Evolutionary conservation across 2,888 invertebrate species (phyloP), one percentile per base, ranked within the genome.

Genomic region (Agrenia bidenticulata): DNA sequence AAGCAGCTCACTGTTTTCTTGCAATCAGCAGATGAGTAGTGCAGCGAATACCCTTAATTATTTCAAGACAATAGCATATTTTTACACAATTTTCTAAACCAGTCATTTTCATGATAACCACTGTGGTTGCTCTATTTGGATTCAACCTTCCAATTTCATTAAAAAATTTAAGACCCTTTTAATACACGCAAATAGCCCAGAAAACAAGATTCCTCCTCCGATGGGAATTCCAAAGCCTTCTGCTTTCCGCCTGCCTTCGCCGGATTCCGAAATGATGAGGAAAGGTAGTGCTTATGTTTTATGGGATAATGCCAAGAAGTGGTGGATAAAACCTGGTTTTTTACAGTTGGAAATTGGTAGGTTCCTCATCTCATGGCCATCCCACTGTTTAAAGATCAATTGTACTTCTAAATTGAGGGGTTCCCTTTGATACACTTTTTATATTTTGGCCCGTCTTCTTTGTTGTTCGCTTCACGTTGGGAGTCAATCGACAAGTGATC

Each of bases 371-470:
- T n/a, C 17, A 19, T 23, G 56, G 19, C 39, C 56, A 39, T 57
- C 56, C 56, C n/a, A 9, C 56, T 32, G 23, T 57, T 57, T 57
- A 57, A 57, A 57, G 56, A 57, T 57, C 56, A 57, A 57, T 57
- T 57, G 56, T 57, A 15, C 5, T 15, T 17, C 37, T 57, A 57
- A 57, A 57, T 57, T 57, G 41, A 57, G 32, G 56, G 41, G 56
- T 41, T 57, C 24, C 37, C 27, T 37, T 57, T 57, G 56, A 57
- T 57, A 57, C 56, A 41, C 41, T 57, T 54, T 54, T 57, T 5
- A 21, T 57, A 39, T 57, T 57, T 26, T 45, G 24, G 23, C 32
- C 57, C 23, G 5, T 51, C 24, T 51, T 51, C 51, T 39, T 57
- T 57, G 41, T 57, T 55, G 55, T 23, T 55, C 32, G 19, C 41